Evolutionary conservation across 1,140 invertebrate genomes (phyloP).

Genomic region (Pteromalus puparum): DNA sequence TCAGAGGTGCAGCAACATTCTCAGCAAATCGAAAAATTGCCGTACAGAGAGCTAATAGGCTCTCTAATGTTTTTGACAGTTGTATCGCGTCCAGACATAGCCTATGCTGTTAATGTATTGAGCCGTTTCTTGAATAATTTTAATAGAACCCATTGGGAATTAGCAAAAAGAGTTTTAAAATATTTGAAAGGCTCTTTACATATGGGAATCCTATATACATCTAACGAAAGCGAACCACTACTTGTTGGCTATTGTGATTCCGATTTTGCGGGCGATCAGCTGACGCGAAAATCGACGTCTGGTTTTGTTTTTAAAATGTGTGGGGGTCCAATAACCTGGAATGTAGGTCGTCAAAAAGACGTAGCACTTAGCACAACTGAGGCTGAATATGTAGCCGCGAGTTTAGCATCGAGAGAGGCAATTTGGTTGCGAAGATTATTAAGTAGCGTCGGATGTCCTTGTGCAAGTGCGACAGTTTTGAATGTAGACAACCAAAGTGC

Average conservation of each 20-base stretch:
- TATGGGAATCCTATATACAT: slow-evolving; percentile 22
- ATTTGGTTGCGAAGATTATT: too few relatives aligned
- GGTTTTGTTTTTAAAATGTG: slow-evolving; percentile 36
- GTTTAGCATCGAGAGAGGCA: too few relatives aligned
- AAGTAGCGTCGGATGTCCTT: too few relatives aligned
- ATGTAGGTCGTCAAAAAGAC: not conserved
- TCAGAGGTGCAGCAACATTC: slow-evolving; percentile 37
- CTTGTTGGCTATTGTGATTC: slow-evolving; percentile 46
- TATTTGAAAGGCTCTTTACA: slow-evolving; percentile 42
- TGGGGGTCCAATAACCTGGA: slow-evolving; percentile 19
- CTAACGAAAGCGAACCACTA: not conserved
- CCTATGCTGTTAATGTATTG: not conserved
- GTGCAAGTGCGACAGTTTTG: too few relatives aligned
- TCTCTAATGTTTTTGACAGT: slow-evolving; percentile 49
- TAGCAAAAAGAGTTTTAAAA: slow-evolving; percentile 51
- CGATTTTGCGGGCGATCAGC: slow-evolving; percentile 31
- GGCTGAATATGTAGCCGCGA: slow-evolving; percentile 71
- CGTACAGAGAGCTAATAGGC: slow-evolving; percentile 51
- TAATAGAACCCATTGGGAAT: slow-evolving; percentile 40
- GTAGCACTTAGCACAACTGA: slow-evolving; percentile 59
- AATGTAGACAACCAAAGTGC: slow-evolving; percentile 64
- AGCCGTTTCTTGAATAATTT: slow-evolving; percentile 1
- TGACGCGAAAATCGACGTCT: slow-evolving; percentile 35
- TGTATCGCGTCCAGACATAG: slow-evolving; percentile 52
- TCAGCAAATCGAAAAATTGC: not conserved